Evolutionary conservation across 2,113 vertebrate genomes (phyloP), one percentile per base, ranked within the genome.

Genomic region (Numida meleagris): DNA sequence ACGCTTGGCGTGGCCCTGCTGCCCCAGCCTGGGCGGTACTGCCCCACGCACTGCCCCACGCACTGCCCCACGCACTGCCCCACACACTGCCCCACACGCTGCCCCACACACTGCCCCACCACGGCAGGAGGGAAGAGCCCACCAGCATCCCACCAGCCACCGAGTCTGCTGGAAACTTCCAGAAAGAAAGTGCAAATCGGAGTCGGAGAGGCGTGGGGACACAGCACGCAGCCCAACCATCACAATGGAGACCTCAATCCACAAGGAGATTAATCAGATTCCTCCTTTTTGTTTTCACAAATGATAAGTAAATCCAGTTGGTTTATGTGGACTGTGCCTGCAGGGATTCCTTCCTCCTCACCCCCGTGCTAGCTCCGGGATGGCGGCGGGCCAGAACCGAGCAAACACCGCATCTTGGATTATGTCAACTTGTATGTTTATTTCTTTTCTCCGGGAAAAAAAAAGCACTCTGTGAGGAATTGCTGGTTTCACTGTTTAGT

Each of bases 381-480:
- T 94, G 94, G 96, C 95, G 76, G 76, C 2, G 3, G 59, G 94
- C 96, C 96, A 97, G 82, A 36, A 63, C 33, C 23, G 4, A 89
- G 89, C 87, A 86, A 65, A 71, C 24, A 68, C 78, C 36, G 90
- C 73, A 77, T 86, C 92, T 51, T 83, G 36, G 91, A 63, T 88
- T 25, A 91, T 90, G 89, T 83, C 97, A 95, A 81, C 93, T 96
- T 95, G 95, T 95, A 67, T 94, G 94, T 96, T 97, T 97, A 96
- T 97, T 97, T 96, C 94, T 96, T 93, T 95, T 94, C 83, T 92
- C 48, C 10, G 38, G 85, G 78, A 16, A 51, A 63, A 72, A 71
- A 20, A 51, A 63, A 31, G 6, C 42, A 13, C 73, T 46, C 89
- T 71, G 50, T 85, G 71, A 96, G 93, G 96, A 93, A 91, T 83